These are phyloP conservation scores for Rosalia funebris DNA, from an alignment of 2,888 invertebrate genomes.

Conservation along the genomic window DNA sequence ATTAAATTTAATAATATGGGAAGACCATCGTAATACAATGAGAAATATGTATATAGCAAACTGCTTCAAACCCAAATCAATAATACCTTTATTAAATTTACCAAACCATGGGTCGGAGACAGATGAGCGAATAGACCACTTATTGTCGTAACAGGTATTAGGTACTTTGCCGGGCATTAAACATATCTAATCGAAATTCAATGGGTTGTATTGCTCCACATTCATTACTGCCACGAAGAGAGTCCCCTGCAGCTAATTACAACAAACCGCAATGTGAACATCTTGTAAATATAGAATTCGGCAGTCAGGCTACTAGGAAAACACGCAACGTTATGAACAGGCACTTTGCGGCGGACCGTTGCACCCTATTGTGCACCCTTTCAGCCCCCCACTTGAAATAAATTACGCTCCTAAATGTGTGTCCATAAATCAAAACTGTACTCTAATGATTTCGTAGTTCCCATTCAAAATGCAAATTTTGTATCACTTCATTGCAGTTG, in stretches of 20 bases:
- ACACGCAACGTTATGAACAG: constrained; percentile 24
- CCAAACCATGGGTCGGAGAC: neutral
- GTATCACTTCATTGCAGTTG: constrained; percentile 30
- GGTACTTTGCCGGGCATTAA: constrained; percentile 7
- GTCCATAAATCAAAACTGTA: constrained; percentile 42
- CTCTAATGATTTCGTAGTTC: constrained; percentile 43
- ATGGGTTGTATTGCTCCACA: constrained; percentile 7
- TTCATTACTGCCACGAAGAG: neutral
- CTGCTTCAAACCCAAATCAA: constrained; percentile 14
- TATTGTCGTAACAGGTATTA: constrained; percentile 21
- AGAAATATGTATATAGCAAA: neutral
- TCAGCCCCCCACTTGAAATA: constrained; percentile 40
- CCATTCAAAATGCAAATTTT: constrained; percentile 41
- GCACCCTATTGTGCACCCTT: constrained; percentile 43
- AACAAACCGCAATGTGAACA: constrained; percentile 29
- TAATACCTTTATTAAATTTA: constrained; percentile 11
- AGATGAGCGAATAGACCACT: neutral
- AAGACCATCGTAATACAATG: constrained; percentile 6
- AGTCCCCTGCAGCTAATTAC: neutral
- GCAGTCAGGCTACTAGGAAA: constrained; percentile 21
- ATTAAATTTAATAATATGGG: too few relatives aligned
- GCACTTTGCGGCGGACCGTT: constrained; percentile 42
- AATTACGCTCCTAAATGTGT: constrained; percentile 39
- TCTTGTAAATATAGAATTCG: constrained; percentile 33
- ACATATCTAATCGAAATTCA: neutral